Base-by-base conservation (phyloP, 2,888 invertebrate genomes). In the Rhagophthalmus giganteus region DNA sequence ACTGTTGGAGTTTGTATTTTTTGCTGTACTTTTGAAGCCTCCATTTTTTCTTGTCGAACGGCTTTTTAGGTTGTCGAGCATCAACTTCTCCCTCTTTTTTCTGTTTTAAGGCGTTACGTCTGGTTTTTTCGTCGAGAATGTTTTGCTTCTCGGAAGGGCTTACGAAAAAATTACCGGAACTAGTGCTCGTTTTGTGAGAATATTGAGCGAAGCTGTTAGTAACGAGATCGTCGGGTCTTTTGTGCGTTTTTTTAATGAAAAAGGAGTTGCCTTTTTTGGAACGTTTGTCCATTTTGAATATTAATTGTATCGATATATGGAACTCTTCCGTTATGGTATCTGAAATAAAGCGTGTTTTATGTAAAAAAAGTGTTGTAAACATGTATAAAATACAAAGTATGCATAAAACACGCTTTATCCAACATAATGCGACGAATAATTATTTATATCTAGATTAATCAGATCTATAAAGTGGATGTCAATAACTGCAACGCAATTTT, bases 21-120 rank as follows among this genome's bases (percentile, higher is more conserved):
- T 85, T 84, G 62, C 85, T 86, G 64, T 86, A 87, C 63, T 84
- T 85, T 60, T 85, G 79, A 24, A 84, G 61, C 24, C 86, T 76
- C 65, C 85, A 87, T 14, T 78, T 75, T 57, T 83, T 85, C 64
- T 87, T 87, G 61, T 87, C 82, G 67, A 87, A 87, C 0, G 79
- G 79, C 66, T 81, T 84, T 61, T 82, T 83, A 1, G 40, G 24
- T 25, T 35, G 14, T 10, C n/a, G 3, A 2, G 10, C 15, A 9
- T 35, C 24, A 9, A 3, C 7, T 1, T 3, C 25, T n/a, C 4
- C n/a, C 8, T 8, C 12, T 31, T 16, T 12, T 33, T 12, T n/a
- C 11, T 9, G 35, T 3, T 10, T 16, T 27, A n/a, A n/a, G 7
- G 12, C 11, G 9, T 37, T 45, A 13, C 15, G 12, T 1, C 13